Conservation (phyloP, 2,113 vertebrate genomes). For the Anhinga rufa region DNA sequence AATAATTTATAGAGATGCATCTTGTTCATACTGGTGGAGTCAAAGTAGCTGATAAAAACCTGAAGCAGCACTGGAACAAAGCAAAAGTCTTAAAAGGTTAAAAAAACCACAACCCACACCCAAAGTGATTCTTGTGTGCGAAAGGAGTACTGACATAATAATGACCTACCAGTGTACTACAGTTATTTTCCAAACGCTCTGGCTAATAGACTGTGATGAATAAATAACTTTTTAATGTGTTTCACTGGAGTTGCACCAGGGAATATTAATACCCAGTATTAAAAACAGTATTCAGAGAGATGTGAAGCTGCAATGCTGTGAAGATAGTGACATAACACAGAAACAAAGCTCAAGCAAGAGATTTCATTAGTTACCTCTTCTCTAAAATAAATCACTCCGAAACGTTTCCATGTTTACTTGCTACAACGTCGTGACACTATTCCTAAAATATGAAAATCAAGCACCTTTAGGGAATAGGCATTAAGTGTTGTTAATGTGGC, state of each 20-base stretch:
- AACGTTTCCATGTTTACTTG: background rate
- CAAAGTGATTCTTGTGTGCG: background rate
- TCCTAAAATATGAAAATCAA: constrained; percentile 55
- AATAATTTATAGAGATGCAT: constrained; percentile 60
- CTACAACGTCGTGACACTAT: background rate
- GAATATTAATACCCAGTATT: background rate
- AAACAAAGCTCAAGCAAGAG: background rate
- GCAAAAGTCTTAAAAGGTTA: constrained; percentile 34
- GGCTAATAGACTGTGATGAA: constrained; percentile 15
- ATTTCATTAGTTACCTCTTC: background rate
- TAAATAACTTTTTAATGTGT: constrained; percentile 20
- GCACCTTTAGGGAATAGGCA: constrained; percentile 14
- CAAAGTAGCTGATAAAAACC: constrained; percentile 41
- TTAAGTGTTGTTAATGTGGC: constrained; percentile 51
- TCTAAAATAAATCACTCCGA: background rate
- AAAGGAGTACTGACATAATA: background rate
- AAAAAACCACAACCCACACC: background rate
- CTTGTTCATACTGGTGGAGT: constrained; percentile 28
- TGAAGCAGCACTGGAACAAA: constrained; percentile 16
- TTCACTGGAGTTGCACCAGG: background rate
- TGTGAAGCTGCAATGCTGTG: background rate
- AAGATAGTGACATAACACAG: background rate
- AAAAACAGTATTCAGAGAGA: background rate
- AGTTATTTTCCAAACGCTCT: constrained; percentile 43
- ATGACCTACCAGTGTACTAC: background rate